These are phyloP conservation scores for Morelia viridis DNA, from an alignment of 2,797 vertebrate species.

Conservation along the genomic window DNA sequence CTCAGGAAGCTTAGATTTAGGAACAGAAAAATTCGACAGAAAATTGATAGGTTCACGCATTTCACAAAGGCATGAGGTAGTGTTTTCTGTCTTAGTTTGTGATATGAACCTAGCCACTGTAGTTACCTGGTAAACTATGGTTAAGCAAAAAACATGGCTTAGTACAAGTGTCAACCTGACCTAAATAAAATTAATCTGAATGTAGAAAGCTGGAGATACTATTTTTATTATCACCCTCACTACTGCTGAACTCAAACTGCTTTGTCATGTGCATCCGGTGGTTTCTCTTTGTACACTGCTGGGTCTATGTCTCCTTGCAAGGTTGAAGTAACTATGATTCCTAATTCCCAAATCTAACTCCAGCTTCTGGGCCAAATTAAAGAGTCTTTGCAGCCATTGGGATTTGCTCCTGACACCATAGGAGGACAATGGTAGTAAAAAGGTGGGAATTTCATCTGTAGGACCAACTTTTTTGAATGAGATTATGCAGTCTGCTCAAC, in stretches of 20 bases:
- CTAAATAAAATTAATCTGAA: rapidly evolving
- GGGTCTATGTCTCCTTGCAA: not conserved
- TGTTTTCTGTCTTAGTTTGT: not conserved
- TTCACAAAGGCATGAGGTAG: not conserved
- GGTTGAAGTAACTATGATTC: not conserved
- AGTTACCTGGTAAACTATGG: not conserved
- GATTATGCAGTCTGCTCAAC: not conserved
- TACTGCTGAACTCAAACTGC: not conserved
- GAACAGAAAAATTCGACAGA: not conserved
- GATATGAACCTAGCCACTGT: not conserved
- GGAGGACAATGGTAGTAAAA: not conserved
- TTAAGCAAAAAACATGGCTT: not conserved
- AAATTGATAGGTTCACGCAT: not conserved
- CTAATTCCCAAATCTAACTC: not conserved
- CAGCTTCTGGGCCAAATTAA: not conserved
- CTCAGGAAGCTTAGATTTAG: not conserved
- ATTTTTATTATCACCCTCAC: not conserved
- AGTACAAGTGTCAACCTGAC: not conserved
- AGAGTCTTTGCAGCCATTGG: not conserved
- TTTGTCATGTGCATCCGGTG: not conserved
- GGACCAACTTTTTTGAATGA: not conserved
- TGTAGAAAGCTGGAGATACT: not conserved
- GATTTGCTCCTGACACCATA: not conserved
- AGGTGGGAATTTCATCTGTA: not conserved
- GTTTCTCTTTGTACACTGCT: not conserved